Evolutionary conservation across 2,888 invertebrate species (phyloP).

Genomic region (Drosophila neotestacea): DNA sequence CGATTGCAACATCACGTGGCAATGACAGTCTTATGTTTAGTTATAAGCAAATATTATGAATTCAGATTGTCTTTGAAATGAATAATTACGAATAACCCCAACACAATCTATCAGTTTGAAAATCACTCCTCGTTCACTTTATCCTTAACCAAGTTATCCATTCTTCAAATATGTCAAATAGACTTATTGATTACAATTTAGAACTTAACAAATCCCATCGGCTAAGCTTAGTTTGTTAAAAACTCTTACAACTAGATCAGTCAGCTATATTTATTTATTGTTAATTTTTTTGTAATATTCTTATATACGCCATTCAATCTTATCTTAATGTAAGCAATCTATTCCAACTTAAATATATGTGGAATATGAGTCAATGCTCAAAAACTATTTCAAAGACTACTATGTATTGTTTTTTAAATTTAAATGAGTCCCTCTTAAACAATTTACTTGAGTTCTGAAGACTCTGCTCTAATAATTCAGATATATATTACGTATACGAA

Average conservation of each 20-base stretch:
- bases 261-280: too few relatives aligned
- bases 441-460: too few relatives aligned
- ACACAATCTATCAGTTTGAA: not conserved
- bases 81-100: not conserved
- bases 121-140: not conserved
- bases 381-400: not conserved
- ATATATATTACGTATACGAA: too few relatives aligned
- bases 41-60: slow-evolving; percentile 8
- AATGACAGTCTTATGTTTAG: not conserved
- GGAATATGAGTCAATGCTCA: not conserved
- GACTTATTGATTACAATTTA: not conserved
- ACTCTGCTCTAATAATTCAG: too few relatives aligned
- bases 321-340: too few relatives aligned
- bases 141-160: not conserved
- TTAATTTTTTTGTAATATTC: too few relatives aligned
- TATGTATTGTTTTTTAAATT: too few relatives aligned
- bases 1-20: slow-evolving; percentile 17
- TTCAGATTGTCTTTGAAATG: not conserved
- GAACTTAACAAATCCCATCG: not conserved
- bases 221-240: too few relatives aligned
- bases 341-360: too few relatives aligned
- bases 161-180: not conserved
- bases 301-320: too few relatives aligned
- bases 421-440: too few relatives aligned
- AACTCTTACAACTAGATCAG: too few relatives aligned